These are phyloP conservation scores for Amphipoea oculea DNA, from an alignment of 2,888 invertebrate species.

Conservation along the genomic window DNA sequence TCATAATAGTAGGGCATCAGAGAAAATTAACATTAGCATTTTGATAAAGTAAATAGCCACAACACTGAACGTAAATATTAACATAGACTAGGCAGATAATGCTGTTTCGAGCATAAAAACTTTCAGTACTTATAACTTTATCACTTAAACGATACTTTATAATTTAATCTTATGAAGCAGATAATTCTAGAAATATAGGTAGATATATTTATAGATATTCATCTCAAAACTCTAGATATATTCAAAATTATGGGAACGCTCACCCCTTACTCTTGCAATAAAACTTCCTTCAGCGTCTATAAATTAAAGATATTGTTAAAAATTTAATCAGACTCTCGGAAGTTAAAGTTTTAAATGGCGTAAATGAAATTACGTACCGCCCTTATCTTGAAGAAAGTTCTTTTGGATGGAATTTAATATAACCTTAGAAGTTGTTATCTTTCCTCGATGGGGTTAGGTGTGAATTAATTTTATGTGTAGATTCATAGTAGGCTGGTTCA, in stretches of 20 bases:
- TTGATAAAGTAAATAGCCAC: neutral
- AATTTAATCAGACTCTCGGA: constrained; percentile 79
- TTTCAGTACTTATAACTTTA: neutral
- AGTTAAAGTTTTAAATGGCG: constrained; percentile 81
- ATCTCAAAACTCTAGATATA: constrained; percentile 20
- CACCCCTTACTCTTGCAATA: constrained; percentile 45
- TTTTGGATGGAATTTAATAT: constrained; percentile 82
- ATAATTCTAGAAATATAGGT: neutral
- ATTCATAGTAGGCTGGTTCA: constrained; percentile 34
- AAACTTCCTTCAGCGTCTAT: constrained; percentile 70
- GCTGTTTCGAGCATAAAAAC: neutral
- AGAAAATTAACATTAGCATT: neutral
- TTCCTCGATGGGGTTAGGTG: constrained; percentile 76
- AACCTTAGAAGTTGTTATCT: constrained; percentile 82
- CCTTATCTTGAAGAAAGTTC: constrained; percentile 82
- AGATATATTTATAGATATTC: neutral
- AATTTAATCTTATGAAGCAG: neutral
- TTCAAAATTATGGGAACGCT: constrained; percentile 28
- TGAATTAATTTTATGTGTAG: constrained; percentile 75
- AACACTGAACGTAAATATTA: neutral
- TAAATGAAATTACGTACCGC: constrained; percentile 82
- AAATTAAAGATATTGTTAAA: constrained; percentile 81
- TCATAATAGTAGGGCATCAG: too few relatives aligned
- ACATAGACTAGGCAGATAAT: neutral
- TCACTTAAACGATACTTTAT: constrained; percentile 7